Conservation (phyloP, 2,113 vertebrate species). For the Heliornis fulica region DNA sequence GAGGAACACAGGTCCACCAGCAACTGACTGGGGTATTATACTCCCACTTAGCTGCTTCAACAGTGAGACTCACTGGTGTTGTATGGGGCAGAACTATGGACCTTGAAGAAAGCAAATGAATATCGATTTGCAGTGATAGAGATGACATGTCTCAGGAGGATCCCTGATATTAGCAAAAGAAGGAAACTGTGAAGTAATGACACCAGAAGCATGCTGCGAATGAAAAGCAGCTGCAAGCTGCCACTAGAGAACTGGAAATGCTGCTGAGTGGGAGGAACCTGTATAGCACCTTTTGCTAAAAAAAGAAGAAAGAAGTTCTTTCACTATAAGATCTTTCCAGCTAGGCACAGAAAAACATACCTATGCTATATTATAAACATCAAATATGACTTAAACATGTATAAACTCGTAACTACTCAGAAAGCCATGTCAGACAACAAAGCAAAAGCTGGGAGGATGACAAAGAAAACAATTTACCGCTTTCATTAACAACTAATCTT, state of each 20-base stretch:
- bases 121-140: slow-evolving; percentile 23
- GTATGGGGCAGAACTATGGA: background rate
- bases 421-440: background rate
- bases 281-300: background rate
- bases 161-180: slow-evolving; percentile 27
- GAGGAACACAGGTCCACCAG: background rate
- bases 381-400: background rate
- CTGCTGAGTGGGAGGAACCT: background rate
- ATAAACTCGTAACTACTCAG: background rate
- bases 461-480: background rate
- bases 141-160: slow-evolving; percentile 1
- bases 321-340: background rate
- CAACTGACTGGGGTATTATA: background rate
- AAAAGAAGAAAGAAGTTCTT: background rate
- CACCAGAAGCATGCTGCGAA: slow-evolving; percentile 8
- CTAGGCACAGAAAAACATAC: background rate
- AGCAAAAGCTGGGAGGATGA: background rate
- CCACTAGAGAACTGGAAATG: background rate
- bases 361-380: background rate
- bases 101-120: slow-evolving; percentile 60
- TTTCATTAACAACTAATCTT: background rate
- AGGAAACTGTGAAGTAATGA: slow-evolving; percentile 53
- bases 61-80: background rate
- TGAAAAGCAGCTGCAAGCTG: slow-evolving; percentile 8
- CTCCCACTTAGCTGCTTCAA: background rate